phyloP scores from a whole-genome alignment of 2,113 vertebrate species.

The Coturnix japonica region DNA sequence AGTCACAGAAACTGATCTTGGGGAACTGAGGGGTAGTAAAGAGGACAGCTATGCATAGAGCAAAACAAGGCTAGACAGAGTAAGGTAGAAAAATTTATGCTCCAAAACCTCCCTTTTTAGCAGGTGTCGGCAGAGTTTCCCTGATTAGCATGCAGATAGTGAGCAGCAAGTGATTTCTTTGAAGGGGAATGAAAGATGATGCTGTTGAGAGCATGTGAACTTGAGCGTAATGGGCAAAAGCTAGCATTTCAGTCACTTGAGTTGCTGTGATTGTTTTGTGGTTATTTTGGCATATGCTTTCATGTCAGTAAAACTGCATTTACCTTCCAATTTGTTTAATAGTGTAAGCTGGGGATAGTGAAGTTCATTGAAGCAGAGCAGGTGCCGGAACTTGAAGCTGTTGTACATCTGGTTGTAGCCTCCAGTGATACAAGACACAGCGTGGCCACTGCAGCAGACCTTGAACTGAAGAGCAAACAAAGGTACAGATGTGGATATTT shows the following conservation, averaged over 20 bases:
- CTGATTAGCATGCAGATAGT: background rate
- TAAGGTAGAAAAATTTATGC: background rate
- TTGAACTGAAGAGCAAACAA: constrained; percentile 96
- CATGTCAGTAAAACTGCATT: background rate
- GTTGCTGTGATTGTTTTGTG: accelerated
- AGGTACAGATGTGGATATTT: constrained; percentile 77
- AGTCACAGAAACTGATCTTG: background rate
- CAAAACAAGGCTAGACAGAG: background rate
- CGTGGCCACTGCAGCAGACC: constrained; percentile 95
- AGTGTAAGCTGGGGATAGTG: constrained; percentile 98
- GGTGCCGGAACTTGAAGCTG: constrained; percentile 94
- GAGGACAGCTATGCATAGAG: accelerated
- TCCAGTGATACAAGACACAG: constrained; percentile 97
- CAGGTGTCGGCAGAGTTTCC: background rate
- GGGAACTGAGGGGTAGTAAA: background rate
- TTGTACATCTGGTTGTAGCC: constrained; percentile 94
- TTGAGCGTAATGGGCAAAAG: background rate
- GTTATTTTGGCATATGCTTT: accelerated
- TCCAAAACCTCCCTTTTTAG: background rate
- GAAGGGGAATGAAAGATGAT: background rate
- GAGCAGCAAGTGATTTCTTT: background rate
- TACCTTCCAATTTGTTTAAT: constrained; percentile 25
- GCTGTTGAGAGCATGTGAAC: background rate
- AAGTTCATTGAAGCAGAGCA: constrained; percentile 97
- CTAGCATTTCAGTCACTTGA: background rate